Conservation (phyloP, 2,888 invertebrate species). For the Seira sanloemensis region DNA sequence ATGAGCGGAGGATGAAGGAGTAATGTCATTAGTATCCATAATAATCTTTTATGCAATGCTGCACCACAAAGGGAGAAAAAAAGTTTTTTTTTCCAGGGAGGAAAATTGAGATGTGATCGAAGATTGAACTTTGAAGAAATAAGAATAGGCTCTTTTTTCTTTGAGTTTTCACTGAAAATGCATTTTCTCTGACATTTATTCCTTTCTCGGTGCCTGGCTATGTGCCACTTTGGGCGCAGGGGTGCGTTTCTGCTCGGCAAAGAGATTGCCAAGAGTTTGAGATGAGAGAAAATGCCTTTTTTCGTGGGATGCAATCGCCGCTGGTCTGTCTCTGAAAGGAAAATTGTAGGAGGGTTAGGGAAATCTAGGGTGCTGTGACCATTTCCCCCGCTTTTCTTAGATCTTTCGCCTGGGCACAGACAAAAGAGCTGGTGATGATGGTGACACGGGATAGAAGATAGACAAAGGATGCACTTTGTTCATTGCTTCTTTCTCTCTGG, state of each 20-base stretch:
- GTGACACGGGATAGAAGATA: slow-evolving; percentile 13
- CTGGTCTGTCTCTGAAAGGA: neutral
- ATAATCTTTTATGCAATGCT: slow-evolving; percentile 49
- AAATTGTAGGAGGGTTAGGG: neutral
- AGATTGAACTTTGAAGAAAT: neutral
- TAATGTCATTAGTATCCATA: slow-evolving; percentile 56
- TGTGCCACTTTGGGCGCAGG: neutral
- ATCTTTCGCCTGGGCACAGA: neutral
- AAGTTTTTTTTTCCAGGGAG: slow-evolving; percentile 13
- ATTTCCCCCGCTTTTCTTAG: neutral
- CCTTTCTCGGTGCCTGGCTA: neutral
- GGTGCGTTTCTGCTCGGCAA: neutral
- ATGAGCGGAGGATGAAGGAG: slow-evolving; percentile 15
- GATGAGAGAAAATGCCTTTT: neutral
- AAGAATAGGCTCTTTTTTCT: neutral
- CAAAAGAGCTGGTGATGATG: neutral
- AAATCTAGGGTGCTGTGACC: neutral
- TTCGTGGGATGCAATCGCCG: neutral
- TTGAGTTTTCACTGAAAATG: neutral
- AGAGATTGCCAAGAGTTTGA: neutral
- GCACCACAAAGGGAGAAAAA: slow-evolving; percentile 29
- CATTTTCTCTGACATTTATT: slow-evolving; percentile 32
- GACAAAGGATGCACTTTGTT: neutral
- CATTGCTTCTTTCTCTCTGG: neutral
- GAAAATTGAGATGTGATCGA: neutral